Evolutionary conservation across 2,113 vertebrate genomes (phyloP).

Genomic region (Myotis yumanensis): DNA sequence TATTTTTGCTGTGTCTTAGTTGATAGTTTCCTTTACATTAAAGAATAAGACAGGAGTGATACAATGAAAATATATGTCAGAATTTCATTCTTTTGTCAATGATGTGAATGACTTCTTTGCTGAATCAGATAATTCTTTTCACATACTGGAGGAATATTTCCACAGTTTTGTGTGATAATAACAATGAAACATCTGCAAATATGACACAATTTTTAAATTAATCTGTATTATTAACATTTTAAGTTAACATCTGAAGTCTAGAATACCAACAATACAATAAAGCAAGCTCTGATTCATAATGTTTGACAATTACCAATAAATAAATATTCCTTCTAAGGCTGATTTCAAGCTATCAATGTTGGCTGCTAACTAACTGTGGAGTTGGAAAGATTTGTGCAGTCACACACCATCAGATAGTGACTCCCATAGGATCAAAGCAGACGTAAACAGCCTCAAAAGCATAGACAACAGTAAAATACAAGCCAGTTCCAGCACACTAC

Average conservation of each 20-base stretch:
- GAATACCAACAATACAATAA: slow-evolving; percentile 35
- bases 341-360: not conserved
- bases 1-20: not conserved
- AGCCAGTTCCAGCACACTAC: not conserved
- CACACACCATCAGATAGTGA: not conserved
- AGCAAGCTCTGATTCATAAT: slow-evolving; percentile 13
- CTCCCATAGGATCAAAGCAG: not conserved
- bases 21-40: not conserved
- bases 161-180: not conserved
- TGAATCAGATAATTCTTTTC: not conserved
- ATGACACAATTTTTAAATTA: slow-evolving; percentile 35
- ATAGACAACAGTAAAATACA: not conserved
- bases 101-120: not conserved
- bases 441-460: not conserved
- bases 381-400: not conserved
- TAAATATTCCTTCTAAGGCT: not conserved
- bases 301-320: slow-evolving; percentile 31
- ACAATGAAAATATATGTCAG: not conserved
- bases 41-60: not conserved
- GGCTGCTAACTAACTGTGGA: not conserved
- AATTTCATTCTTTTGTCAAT: not conserved
- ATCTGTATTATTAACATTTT: slow-evolving; percentile 42
- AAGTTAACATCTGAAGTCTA: slow-evolving; percentile 14
- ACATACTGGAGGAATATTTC: not conserved
- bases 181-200: not conserved